Evolutionary conservation across 2,888 invertebrate species (phyloP).

Genomic region (Cremastobaeus sp.): DNA sequence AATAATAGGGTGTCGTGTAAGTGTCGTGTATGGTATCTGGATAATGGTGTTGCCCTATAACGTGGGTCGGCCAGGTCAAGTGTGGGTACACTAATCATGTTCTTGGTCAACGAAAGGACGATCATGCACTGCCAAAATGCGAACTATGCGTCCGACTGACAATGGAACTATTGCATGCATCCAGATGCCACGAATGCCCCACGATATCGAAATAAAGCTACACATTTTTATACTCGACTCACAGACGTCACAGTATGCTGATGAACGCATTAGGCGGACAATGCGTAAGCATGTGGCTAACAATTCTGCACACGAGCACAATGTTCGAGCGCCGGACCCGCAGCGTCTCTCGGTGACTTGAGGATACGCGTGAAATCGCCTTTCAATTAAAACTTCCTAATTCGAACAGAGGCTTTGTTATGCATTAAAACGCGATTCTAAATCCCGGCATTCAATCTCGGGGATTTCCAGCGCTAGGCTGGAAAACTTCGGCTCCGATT

Average conservation of each 20-base stretch:
- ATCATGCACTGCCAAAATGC: conserved; percentile 71
- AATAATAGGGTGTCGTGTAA: conserved; percentile 68
- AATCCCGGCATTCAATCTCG: too few species aligned
- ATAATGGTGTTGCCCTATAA: conserved; percentile 71
- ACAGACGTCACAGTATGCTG: not conserved
- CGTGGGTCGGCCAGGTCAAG: conserved; percentile 74
- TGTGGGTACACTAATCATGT: conserved; percentile 75
- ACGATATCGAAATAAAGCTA: conserved; percentile 21
- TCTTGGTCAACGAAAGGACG: conserved; percentile 63
- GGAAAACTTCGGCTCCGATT: conserved; percentile 3
- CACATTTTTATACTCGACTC: conserved; percentile 37
- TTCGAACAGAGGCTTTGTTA: too few species aligned
- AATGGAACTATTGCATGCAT: conserved; percentile 55
- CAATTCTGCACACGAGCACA: not conserved
- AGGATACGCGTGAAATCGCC: not conserved
- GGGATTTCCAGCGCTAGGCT: too few species aligned
- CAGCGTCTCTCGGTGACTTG: not conserved
- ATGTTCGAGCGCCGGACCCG: not conserved
- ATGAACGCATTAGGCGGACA: not conserved
- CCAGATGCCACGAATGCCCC: conserved; percentile 54
- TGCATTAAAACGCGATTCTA: too few species aligned
- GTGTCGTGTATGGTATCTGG: conserved; percentile 68
- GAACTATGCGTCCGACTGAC: conserved; percentile 67
- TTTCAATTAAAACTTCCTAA: too few species aligned
- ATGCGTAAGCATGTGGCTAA: conserved; percentile 6